These are phyloP conservation scores for Lasiurus borealis DNA, from an alignment of 2,113 vertebrate genomes.

Conservation along the genomic window DNA sequence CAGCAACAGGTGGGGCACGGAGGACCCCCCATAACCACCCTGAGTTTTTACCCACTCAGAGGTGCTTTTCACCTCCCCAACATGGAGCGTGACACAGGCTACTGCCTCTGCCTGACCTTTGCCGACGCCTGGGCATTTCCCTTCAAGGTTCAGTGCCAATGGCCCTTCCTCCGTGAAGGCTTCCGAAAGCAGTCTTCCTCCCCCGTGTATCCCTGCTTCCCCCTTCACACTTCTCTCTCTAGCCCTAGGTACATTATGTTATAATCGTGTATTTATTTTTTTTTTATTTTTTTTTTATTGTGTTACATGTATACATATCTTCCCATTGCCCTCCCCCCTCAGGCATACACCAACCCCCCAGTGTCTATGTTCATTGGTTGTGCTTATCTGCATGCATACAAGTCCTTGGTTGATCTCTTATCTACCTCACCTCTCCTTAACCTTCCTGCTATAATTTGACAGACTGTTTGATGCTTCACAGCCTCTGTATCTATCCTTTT, in stretches of 20 bases:
- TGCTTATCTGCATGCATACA: too few species aligned
- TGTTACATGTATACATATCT: too few species aligned
- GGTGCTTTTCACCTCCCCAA: not conserved
- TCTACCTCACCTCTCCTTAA: too few species aligned
- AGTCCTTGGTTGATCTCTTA: too few species aligned
- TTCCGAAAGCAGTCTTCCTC: not conserved
- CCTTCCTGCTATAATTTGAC: too few species aligned
- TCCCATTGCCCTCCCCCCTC: too few species aligned
- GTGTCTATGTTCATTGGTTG: too few species aligned
- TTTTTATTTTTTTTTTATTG: too few species aligned
- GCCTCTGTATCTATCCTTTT: too few species aligned
- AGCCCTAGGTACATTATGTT: not conserved
- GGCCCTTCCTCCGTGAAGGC: not conserved
- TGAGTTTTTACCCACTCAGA: not conserved
- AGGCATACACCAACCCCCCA: too few species aligned
- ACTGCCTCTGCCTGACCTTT: not conserved
- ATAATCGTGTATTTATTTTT: not conserved
- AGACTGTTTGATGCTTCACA: too few species aligned
- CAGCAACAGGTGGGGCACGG: not conserved
- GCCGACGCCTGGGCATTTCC: not conserved
- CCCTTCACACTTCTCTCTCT: not conserved
- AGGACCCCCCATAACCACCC: not conserved
- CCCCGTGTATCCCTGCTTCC: not conserved
- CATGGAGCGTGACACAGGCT: not conserved
- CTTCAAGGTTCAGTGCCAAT: not conserved